Evolutionary conservation across 1,140 invertebrate species (phyloP).

Genomic region (Drosophila bocqueti): DNA sequence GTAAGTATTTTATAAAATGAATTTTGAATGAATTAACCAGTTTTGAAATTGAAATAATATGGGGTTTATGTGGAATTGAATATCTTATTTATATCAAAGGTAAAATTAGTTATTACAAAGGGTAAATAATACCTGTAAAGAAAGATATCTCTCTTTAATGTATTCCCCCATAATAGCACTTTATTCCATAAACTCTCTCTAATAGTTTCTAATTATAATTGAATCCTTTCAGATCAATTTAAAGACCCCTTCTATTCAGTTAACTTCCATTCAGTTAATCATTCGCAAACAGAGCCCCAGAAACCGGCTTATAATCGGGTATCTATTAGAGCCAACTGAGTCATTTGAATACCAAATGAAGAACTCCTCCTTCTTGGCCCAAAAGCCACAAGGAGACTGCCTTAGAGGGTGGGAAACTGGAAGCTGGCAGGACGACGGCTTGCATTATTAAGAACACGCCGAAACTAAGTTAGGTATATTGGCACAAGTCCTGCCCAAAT

Average conservation of each 20-base stretch:
- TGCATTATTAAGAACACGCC: slow-evolving; percentile 44
- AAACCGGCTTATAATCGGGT: slow-evolving; percentile 16
- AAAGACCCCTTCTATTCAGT: slow-evolving; percentile 22
- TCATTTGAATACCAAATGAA: slow-evolving; percentile 51
- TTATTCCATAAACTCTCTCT: no score
- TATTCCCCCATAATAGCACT: neutral
- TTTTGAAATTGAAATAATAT: no score
- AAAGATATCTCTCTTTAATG: neutral
- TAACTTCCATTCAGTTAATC: slow-evolving; percentile 30
- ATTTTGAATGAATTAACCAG: neutral
- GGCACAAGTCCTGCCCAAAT: slow-evolving; percentile 48
- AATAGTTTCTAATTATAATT: slow-evolving; percentile 8
- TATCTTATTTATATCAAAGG: no score
- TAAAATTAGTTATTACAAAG: no score
- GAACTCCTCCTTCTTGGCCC: slow-evolving; percentile 11
- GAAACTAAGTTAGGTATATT: slow-evolving; percentile 50
- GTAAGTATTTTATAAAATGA: neutral
- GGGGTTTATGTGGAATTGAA: no score
- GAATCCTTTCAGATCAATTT: slow-evolving; percentile 8
- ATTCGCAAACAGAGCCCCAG: slow-evolving; percentile 35
- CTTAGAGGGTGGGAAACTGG: no score
- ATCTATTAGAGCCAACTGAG: slow-evolving; percentile 34
- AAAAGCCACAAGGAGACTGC: slow-evolving; percentile 12
- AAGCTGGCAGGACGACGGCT: slow-evolving; percentile 1
- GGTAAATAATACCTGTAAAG: neutral